Evolutionary conservation across 2,888 invertebrate genomes (phyloP), one percentile per base, ranked within the genome.

Genomic region (Chrysotoxum bicinctum): DNA sequence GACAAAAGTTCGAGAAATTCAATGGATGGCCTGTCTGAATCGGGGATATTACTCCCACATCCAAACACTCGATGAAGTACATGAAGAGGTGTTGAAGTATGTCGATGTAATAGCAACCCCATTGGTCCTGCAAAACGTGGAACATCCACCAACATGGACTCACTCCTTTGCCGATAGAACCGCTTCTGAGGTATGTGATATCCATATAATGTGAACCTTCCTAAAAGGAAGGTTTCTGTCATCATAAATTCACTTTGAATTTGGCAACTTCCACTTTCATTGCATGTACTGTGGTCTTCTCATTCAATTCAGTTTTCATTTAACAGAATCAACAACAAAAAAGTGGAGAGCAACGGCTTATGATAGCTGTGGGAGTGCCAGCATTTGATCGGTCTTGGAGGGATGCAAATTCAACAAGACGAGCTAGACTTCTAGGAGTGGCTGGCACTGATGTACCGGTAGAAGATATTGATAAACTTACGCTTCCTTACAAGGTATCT

Each of bases 11-110:
- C 93, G 95, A 48, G 97, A 98, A 91, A 97, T 98, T 70, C 95
- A 95, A 89, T 96, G 96, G 95, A 98, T 99, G 96, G 98, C 99
- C 1, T 99, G 99, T 91, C 93, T 95, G 56, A 99, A 99, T 92
- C 95, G 98, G 93, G 98, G 98, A n/a, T 98, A 95, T 91, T 98
- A 96, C 92, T 96, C 97, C 1, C 99, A 99, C 91, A 97, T 99
- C 16, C 96, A 97, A 88, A 97, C 98, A 0, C 94, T 99, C 89
- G 98, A 98, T 88, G 99, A 99, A 92, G 98, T 99, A 0, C 96
- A 97, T 87, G 98, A 98, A 91, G 97, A 99, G 91, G 99, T 99
- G 23, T 93, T 99, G 89, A 97, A 98, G 91, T 99, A 99, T 92
- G 97, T 99, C 87, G 96, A 97, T 80, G 98, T 99, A 4, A 96